Evolutionary conservation across 2,888 invertebrate species (phyloP).

Genomic region (Leptinotarsa peninsularis): DNA sequence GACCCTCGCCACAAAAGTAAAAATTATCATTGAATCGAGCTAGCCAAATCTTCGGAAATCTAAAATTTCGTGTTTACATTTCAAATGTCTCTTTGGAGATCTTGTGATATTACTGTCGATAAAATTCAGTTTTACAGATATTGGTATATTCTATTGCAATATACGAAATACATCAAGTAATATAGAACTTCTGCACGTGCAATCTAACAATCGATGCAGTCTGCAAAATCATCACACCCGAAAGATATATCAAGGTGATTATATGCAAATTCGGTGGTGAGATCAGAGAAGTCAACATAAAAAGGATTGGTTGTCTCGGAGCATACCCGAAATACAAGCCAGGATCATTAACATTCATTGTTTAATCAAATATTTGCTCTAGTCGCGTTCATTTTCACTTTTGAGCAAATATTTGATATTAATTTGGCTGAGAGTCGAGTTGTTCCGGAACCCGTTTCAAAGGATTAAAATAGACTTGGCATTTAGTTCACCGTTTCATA

Average conservation of each 20-base stretch:
- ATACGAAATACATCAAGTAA: no score
- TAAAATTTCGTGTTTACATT: no score
- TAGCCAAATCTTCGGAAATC: no score
- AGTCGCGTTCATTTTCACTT: constrained; percentile 59
- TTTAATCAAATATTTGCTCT: constrained; percentile 60
- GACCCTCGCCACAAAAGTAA: no score
- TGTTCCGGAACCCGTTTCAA: constrained; percentile 53
- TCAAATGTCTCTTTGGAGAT: no score
- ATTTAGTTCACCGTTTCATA: no score
- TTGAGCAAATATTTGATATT: constrained; percentile 60
- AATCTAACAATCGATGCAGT: no score
- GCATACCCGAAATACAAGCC: constrained; percentile 31
- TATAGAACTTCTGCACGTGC: no score
- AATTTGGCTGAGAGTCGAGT: constrained; percentile 59
- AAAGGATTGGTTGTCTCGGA: constrained; percentile 38
- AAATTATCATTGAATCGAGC: no score
- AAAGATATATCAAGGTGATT: constrained; percentile 25
- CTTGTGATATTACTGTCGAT: no score
- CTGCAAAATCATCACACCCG: neutral
- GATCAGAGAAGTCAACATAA: constrained; percentile 40
- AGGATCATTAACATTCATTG: constrained; percentile 60
- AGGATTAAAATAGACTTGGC: constrained; percentile 40
- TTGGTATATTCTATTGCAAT: no score
- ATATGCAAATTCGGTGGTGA: constrained; percentile 40
- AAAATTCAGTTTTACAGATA: no score